Evolutionary conservation across 2,113 vertebrate species (phyloP).

Genomic region (Aegotheles bennettii): DNA sequence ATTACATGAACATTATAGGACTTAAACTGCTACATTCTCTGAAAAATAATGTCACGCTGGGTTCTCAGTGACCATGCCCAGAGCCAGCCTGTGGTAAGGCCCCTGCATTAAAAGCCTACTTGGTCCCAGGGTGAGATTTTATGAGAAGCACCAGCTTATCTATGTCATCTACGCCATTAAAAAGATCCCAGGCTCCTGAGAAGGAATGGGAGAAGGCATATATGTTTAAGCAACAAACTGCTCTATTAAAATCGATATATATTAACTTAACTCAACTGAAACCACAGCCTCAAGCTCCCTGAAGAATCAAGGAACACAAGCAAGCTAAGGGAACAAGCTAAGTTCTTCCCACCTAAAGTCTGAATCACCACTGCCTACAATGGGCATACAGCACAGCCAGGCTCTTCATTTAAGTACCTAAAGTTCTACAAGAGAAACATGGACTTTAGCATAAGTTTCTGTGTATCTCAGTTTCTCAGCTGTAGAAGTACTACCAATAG

Average conservation of each 20-base stretch:
- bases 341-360: not conserved
- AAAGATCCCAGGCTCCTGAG: not conserved
- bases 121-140: not conserved
- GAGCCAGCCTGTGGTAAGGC: not conserved
- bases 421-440: not conserved
- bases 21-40: not conserved
- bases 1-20: not conserved
- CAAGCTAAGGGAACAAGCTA: not conserved
- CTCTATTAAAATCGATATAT: not conserved
- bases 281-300: not conserved
- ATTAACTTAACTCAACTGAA: not conserved
- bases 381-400: rapidly evolving
- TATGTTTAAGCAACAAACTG: rapidly evolving
- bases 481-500: not conserved
- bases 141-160: rapidly evolving
- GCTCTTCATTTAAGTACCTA: not conserved
- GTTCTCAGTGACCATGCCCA: not conserved
- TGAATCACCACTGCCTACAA: not conserved
- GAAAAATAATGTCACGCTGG: not conserved
- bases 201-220: not conserved
- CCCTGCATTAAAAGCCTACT: not conserved
- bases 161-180: not conserved
- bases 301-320: not conserved
- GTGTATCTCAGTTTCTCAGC: not conserved
- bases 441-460: not conserved